A percentile compares a stretch with the other conserved stretches of the same genome.
Evolutionary conservation across 1,140 invertebrate species (phyloP).

Genomic region (Scaptomyza graminum): DNA sequence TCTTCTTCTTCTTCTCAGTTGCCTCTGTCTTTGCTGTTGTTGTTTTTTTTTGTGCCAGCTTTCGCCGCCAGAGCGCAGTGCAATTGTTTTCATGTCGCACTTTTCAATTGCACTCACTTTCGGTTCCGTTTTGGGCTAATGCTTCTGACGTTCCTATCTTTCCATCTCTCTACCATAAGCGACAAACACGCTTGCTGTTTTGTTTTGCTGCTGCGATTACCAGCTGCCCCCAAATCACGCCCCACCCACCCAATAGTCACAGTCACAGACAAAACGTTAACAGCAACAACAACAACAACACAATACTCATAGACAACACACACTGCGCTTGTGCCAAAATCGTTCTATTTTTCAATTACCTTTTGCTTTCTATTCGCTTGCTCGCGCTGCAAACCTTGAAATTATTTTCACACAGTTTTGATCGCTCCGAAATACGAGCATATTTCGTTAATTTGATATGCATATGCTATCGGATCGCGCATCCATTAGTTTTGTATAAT

Average conservation of each 20-base stretch:
- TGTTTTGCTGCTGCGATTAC: slow-evolving; percentile 54
- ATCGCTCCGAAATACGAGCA: slow-evolving; percentile 70
- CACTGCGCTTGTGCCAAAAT: slow-evolving; percentile 80
- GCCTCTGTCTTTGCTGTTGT: slow-evolving; percentile 14
- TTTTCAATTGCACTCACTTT: slow-evolving; percentile 70
- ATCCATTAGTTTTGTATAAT: slow-evolving; percentile 78
- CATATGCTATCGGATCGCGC: slow-evolving; percentile 67
- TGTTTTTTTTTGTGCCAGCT: slow-evolving; percentile 36
- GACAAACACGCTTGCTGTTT: slow-evolving; percentile 46
- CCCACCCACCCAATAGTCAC: slow-evolving; percentile 62
- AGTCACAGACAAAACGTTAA: slow-evolving; percentile 58
- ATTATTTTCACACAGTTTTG: slow-evolving; percentile 81
- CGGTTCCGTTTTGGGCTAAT: slow-evolving; percentile 60
- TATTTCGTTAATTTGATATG: slow-evolving; percentile 77
- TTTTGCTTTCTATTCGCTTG: slow-evolving; percentile 82
- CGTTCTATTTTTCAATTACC: slow-evolving; percentile 82
- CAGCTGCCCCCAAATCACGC: slow-evolving; percentile 75
- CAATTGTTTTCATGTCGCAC: slow-evolving; percentile 71
- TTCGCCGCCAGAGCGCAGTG: slow-evolving; percentile 45
- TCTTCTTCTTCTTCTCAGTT: slow-evolving; percentile 38
- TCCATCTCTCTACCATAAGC: slow-evolving; percentile 25
- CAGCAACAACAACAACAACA: slow-evolving; percentile 46
- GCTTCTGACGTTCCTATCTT: slow-evolving; percentile 15
- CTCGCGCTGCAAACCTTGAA: slow-evolving; percentile 75
- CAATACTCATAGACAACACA: slow-evolving; percentile 41